Conservation (phyloP, 2,888 invertebrate species). For the Alviniconcha strummeri region DNA sequence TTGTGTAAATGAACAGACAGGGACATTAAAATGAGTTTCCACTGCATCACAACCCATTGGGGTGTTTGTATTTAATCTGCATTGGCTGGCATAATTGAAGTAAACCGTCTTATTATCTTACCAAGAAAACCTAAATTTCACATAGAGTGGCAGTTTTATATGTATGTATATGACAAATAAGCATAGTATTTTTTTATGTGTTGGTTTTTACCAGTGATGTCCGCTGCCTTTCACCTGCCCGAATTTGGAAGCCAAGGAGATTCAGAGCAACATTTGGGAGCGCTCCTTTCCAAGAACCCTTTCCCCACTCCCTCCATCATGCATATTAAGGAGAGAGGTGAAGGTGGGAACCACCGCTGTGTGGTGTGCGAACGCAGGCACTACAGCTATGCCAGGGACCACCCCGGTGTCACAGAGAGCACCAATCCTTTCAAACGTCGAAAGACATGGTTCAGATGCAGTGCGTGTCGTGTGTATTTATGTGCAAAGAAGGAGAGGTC, state of each 20-base stretch:
- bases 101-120: too few species aligned
- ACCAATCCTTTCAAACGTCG: slow-evolving; percentile 24
- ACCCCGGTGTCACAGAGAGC: slow-evolving; percentile 22
- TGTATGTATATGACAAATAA: neutral
- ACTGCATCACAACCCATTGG: too few species aligned
- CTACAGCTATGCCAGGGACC: slow-evolving; percentile 5
- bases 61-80: too few species aligned
- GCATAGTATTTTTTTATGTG: slow-evolving; percentile 2
- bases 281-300: neutral
- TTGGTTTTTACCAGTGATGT: slow-evolving; percentile 15
- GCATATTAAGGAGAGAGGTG: slow-evolving; percentile 12
- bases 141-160: too few species aligned
- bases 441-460: slow-evolving; percentile 19
- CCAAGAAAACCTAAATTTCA: too few species aligned
- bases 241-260: neutral
- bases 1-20: too few species aligned
- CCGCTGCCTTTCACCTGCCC: neutral
- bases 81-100: too few species aligned
- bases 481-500: slow-evolving; percentile 19
- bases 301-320: neutral
- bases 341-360: slow-evolving; percentile 28
- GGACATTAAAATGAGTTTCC: too few species aligned
- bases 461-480: slow-evolving; percentile 12
- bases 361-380: slow-evolving; percentile 20
- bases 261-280: neutral